A percentile compares a stretch with the other conserved stretches of the same genome.
Conservation (phyloP, 2,888 invertebrate genomes). For the Sphaerophoria taeniata region DNA sequence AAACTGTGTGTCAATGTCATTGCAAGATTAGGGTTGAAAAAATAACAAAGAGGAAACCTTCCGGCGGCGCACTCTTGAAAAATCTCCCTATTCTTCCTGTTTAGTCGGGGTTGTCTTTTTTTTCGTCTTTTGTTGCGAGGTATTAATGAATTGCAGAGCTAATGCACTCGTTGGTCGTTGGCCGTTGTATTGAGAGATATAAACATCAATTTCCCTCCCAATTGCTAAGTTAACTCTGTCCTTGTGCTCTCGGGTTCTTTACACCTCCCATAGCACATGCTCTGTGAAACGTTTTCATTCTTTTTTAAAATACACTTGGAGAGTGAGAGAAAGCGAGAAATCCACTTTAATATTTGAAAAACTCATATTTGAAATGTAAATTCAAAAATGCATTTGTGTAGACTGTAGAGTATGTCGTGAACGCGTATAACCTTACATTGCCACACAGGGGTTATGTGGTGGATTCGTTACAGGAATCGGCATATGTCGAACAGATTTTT, state of each 20-base stretch:
- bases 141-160: conserved; percentile 24
- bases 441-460: conserved; percentile 14
- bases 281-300: conserved; percentile 39
- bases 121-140: background rate
- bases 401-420: background rate
- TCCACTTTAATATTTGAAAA: conserved; percentile 18
- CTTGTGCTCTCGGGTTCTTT: conserved; percentile 1
- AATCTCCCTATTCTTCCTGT: background rate
- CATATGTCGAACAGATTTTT: conserved; percentile 52
- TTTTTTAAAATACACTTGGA: background rate
- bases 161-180: too few species aligned
- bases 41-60: conserved; percentile 36
- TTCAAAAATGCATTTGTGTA: conserved; percentile 15
- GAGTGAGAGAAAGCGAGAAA: conserved; percentile 9
- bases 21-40: conserved; percentile 36
- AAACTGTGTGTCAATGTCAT: conserved; percentile 60
- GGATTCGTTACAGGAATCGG: background rate
- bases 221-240: conserved; percentile 15
- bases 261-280: conserved; percentile 47
- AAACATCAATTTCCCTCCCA: background rate
- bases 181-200: too few species aligned
- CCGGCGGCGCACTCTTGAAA: conserved; percentile 7
- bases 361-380: conserved; percentile 34
- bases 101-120: background rate
- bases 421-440: background rate